Evolutionary conservation across 2,113 vertebrate genomes (phyloP), one percentile per base, ranked within the genome.

Genomic region (Cryptoleucopteryx plumbea): DNA sequence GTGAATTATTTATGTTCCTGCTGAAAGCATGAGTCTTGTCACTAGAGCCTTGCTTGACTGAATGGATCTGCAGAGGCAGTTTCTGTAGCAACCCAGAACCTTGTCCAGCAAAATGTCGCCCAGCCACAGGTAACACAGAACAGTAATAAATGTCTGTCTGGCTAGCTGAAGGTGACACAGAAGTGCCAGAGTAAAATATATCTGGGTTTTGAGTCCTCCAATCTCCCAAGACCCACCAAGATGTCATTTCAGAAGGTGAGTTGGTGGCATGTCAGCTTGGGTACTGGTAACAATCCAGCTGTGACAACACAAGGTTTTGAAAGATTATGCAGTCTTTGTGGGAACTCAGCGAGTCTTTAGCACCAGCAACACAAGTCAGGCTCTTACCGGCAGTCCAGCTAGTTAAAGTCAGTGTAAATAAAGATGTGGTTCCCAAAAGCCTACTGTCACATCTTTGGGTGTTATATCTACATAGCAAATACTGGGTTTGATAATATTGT

Each of bases 1-100:
- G 73, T 97, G 86, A 96, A 96, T 97, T 92, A 97, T 97, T 98
- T 94, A 96, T 94, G 86, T 36, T 81, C 42, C n/a, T 80, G 74
- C 88, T 96, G 83, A 94, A 95, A 97, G 84, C 75, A 40, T 3
- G 12, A 88, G 86, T 61, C 84, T 80, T 96, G 91, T 92, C 95
- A 81, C 58, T 79, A 66, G 38, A 77, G 82, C 68, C 61, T 89
- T 63, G 32, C 86, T 80, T 50, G 72, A 94, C 19, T 79, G 82
- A 93, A 79, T 63, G 58, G 86, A 90, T 94, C 68, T 74, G 52
- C 56, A 91, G 48, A 91, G 93, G 87, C 91, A 93, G 96, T 96
- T 96, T 94, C 96, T 92, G 93, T 93, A 95, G 95, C 89, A 95
- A 94, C 93, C 50, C 91, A 92, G 80, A 90, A 90, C 74, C n/a